Conservation (phyloP, 2,113 vertebrate genomes). For the Pyxicephalus adspersus region DNA sequence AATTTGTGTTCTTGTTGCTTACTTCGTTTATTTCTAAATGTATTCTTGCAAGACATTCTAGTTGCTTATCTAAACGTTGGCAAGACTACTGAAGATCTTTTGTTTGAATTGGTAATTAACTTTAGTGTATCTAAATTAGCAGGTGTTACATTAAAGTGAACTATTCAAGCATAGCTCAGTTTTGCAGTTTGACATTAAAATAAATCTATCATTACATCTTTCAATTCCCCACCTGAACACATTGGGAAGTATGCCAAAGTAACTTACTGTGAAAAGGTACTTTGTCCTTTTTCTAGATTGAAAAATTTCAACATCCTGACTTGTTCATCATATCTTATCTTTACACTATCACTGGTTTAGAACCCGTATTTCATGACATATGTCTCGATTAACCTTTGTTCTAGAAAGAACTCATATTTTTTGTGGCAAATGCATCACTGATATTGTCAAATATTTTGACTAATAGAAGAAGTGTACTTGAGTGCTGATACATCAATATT, state of each 20-base stretch:
- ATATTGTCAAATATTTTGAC: constrained; percentile 27
- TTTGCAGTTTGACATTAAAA: constrained; percentile 23
- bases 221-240: constrained; percentile 4
- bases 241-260: constrained; percentile 23
- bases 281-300: neutral
- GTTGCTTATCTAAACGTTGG: neutral
- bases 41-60: neutral
- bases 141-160: constrained; percentile 44
- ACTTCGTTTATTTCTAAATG: constrained; percentile 2
- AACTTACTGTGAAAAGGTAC: neutral
- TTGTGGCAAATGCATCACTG: constrained; percentile 19
- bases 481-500: neutral
- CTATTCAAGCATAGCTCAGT: constrained; percentile 33
- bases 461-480: neutral
- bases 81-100: constrained; percentile 5
- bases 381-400: constrained; percentile 19
- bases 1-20: neutral
- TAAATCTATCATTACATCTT: constrained; percentile 24
- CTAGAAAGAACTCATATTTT: neutral
- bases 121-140: constrained; percentile 12
- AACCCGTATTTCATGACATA: neutral
- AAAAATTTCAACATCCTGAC: constrained; percentile 1
- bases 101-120: constrained; percentile 35
- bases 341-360: neutral
- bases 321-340: constrained; percentile 22